Percentiles rank a stretch among this genome's conserved stretches.
These are phyloP conservation scores for Hydrotaea cyrtoneurina DNA, from an alignment of 2,888 invertebrate species.

Conservation along the genomic window DNA sequence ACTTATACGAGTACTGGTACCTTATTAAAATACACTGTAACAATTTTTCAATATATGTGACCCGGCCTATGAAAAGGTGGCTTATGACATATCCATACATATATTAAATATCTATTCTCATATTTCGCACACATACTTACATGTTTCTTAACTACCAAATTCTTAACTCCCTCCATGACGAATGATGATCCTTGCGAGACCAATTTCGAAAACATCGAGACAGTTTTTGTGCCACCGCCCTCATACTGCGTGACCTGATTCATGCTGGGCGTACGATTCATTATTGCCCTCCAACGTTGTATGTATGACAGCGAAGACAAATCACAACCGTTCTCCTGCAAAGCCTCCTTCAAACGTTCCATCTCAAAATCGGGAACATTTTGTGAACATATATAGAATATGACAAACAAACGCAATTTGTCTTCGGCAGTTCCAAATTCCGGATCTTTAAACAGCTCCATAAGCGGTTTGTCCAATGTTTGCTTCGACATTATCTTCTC, in stretches of 20 bases:
- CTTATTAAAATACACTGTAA: too few relatives aligned
- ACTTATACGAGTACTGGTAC: too few relatives aligned
- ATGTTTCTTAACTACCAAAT: constrained; percentile 98
- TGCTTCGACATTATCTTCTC: constrained; percentile 97
- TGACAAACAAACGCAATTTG: constrained; percentile 95
- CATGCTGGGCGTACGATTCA: constrained; percentile 76
- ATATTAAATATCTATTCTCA: too few relatives aligned
- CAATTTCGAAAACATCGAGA: constrained; percentile 98
- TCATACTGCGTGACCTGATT: constrained; percentile 91
- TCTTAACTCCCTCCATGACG: constrained; percentile 99
- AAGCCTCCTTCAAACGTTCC: constrained; percentile 90
- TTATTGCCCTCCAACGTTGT: constrained; percentile 89
- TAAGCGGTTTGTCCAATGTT: constrained; percentile 90
- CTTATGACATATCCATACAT: too few relatives aligned
- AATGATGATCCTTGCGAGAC: constrained; percentile 98
- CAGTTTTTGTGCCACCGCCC: constrained; percentile 96
- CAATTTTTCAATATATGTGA: too few relatives aligned
- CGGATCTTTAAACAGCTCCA: constrained; percentile 93
- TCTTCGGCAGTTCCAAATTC: constrained; percentile 94
- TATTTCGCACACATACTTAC: constrained; percentile 82
- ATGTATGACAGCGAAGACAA: constrained; percentile 92
- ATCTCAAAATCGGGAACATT: constrained; percentile 91
- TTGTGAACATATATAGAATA: constrained; percentile 93
- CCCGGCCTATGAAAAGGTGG: too few relatives aligned
- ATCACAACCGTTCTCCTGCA: constrained; percentile 92